Evolutionary conservation across 2,888 invertebrate species (phyloP).

Genomic region (Zonitis immaculata): DNA sequence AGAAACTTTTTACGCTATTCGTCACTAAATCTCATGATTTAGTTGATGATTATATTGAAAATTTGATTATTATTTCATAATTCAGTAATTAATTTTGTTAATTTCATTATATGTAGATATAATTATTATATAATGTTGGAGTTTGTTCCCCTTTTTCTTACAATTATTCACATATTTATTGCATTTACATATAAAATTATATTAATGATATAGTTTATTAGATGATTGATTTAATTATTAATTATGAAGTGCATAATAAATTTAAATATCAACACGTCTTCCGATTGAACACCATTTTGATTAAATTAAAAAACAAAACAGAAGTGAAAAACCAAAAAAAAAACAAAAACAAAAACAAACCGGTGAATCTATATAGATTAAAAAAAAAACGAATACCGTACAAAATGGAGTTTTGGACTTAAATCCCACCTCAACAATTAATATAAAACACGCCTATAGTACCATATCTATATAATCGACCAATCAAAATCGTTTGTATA

Average conservation of each 20-base stretch:
- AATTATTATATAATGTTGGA: too few relatives aligned
- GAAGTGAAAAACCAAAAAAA: not conserved
- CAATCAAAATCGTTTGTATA: slow-evolving; percentile 27
- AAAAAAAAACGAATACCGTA: slow-evolving; percentile 26
- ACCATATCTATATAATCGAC: slow-evolving; percentile 22
- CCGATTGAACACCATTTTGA: slow-evolving; percentile 1
- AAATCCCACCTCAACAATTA: slow-evolving; percentile 24
- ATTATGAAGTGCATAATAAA: not conserved
- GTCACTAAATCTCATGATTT: too few relatives aligned
- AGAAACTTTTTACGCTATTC: too few relatives aligned
- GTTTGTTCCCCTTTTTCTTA: too few relatives aligned
- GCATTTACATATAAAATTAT: not conserved
- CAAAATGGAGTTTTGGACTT: slow-evolving; percentile 31
- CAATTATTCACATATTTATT: not conserved
- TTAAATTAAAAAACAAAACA: not conserved
- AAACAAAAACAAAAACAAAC: too few relatives aligned
- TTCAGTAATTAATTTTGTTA: too few relatives aligned
- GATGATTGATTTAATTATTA: slow-evolving; percentile 1
- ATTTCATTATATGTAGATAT: too few relatives aligned
- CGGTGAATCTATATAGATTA: not conserved
- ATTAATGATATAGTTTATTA: not conserved
- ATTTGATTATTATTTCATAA: too few relatives aligned
- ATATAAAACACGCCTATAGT: slow-evolving; percentile 23
- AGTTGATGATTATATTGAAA: too few relatives aligned
- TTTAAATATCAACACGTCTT: not conserved